A percentile compares a stretch with the other conserved stretches of the same genome.
Conservation (phyloP, 2,113 vertebrate species). For the Megaptera novaeangliae region DNA sequence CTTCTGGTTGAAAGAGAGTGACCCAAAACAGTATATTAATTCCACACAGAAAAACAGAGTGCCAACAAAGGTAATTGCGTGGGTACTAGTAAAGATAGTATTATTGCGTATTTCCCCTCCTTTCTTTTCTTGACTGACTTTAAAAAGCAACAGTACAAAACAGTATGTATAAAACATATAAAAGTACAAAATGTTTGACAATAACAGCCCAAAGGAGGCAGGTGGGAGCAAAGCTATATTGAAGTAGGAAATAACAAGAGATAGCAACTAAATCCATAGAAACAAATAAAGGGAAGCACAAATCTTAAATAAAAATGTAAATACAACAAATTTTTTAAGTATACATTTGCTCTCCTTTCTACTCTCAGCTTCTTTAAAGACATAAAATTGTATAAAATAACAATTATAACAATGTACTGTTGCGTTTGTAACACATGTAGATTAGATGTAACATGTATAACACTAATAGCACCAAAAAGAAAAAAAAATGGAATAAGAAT, state of each 20-base stretch:
- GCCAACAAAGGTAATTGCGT: not conserved
- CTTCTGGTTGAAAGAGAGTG: not conserved
- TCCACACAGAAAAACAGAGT: not conserved
- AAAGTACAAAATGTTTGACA: not conserved
- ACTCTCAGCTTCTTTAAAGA: not conserved
- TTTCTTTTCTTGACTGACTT: not conserved
- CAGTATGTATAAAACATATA: not conserved
- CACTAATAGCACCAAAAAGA: not conserved
- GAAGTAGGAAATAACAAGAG: not conserved
- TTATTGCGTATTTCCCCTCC: not conserved
- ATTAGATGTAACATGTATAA: not conserved
- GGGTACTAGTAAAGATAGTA: not conserved
- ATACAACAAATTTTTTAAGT: not conserved
- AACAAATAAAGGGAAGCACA: not conserved
- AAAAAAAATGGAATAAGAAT: not conserved
- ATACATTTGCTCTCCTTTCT: not conserved
- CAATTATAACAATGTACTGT: not conserved
- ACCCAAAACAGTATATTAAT: not conserved
- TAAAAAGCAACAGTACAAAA: not conserved
- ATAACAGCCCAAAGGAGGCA: not conserved
- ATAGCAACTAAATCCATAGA: not conserved
- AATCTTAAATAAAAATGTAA: not conserved
- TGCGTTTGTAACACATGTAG: not conserved
- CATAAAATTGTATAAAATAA: not conserved
- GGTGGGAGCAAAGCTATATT: not conserved